phyloP scores from a whole-genome alignment of 2,888 invertebrate genomes.

The Caenorhabditis angaria region DNA sequence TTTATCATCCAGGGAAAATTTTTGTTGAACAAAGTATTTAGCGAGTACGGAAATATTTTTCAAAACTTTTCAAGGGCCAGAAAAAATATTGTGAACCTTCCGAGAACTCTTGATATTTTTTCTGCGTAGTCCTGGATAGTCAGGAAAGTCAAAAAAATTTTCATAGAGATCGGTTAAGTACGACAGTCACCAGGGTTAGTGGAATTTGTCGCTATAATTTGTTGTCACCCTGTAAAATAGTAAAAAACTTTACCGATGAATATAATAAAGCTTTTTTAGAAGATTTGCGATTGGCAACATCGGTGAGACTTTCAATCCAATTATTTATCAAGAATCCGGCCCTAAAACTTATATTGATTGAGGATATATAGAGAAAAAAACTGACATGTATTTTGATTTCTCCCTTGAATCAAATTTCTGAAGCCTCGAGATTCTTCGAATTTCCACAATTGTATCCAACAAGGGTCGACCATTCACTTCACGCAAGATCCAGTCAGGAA shows the following conservation, averaged over 20 bases:
- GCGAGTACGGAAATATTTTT: too few species aligned
- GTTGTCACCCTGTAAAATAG: too few species aligned
- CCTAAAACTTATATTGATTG: constrained; percentile 14
- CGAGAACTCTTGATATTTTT: too few species aligned
- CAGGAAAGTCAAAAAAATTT: too few species aligned
- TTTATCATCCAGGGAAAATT: too few species aligned
- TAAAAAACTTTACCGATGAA: constrained; percentile 17
- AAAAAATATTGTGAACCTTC: too few species aligned
- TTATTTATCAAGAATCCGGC: constrained; percentile 39
- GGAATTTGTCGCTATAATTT: too few species aligned
- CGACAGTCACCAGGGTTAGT: too few species aligned
- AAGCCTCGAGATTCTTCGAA: constrained; percentile 32
- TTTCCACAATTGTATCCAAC: constrained; percentile 35
- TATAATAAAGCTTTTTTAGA: constrained; percentile 35
- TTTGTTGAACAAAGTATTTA: too few species aligned
- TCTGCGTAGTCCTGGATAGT: too few species aligned
- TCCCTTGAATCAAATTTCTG: constrained; percentile 36
- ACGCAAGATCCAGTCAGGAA: constrained; percentile 32
- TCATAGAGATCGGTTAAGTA: too few species aligned
- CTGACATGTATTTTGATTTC: constrained; percentile 43
- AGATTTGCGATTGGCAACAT: constrained; percentile 19
- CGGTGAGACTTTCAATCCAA: constrained; percentile 28
- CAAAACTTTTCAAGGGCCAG: too few species aligned
- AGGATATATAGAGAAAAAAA: background rate
- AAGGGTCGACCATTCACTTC: constrained; percentile 23